Evolutionary conservation across 2,113 vertebrate species (phyloP), one percentile per base, ranked within the genome.

Genomic region (Hippocampus guttulatus): DNA sequence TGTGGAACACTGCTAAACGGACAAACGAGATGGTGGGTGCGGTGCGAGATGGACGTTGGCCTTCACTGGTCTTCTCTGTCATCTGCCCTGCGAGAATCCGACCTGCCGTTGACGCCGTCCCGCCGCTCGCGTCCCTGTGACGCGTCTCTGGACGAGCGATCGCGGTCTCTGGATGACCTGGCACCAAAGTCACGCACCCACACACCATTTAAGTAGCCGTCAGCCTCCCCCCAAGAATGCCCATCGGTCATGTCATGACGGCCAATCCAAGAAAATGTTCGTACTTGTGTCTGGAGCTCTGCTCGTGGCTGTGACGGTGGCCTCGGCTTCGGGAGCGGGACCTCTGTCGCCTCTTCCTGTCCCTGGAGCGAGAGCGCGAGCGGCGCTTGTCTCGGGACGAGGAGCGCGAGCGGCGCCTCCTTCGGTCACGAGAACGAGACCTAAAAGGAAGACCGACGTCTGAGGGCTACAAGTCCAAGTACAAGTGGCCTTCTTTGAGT

Each of bases 211-310:
- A 12, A 45, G 14, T 45, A 45, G 12, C 14, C 14, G 43, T 3
- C 33, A 5, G 33, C 33, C 33, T 6, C 43, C 43, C 10, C 10
- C 12, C 16, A 20, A 51, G 5, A 16, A 51, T 51, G 43, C 10
- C 43, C 10, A 6, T 38, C 0, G 5, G 33, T 38, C 33, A 38
- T 6, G 33, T 38, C 5, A 38, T 38, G 33, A 1, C 1, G 33
- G 33, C 33, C 5, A 38, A 6, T 38, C 43, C 3, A 45, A 12
- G 10, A 2, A 45, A 45, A 45, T 3, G 11, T 12, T 21, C 8
- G 30, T 93, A 96, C 95, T 95, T 97, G 92, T 97, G 94, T 92
- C 93, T 96, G 20, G 94, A 91, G 79, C 93, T 92, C 75, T 83
- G 90, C 91, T 96, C 95, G 85, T 95, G 93, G 67, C 92, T 91